These are phyloP conservation scores for Penaeus japonicus DNA, from an alignment of 1,140 invertebrate genomes.

Conservation along the genomic window DNA sequence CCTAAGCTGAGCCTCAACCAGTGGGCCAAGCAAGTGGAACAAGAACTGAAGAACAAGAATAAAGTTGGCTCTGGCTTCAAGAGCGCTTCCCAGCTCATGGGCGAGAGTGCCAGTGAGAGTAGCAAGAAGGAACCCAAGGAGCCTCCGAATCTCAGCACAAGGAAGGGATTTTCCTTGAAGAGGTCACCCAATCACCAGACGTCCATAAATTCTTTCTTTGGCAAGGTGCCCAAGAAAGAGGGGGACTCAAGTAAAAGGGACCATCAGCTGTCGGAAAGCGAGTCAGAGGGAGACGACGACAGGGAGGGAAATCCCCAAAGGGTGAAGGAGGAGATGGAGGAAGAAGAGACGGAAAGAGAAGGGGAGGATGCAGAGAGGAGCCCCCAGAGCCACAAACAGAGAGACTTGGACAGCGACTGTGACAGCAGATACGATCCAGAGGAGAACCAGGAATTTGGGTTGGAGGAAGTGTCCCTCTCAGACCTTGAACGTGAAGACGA, in stretches of 20 bases:
- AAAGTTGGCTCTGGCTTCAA: not conserved
- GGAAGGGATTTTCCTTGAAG: conserved; percentile 37
- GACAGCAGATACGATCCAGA: conserved; percentile 26
- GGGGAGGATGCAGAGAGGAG: not conserved
- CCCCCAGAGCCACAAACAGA: no score
- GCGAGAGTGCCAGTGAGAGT: not conserved
- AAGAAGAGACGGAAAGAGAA: not conserved
- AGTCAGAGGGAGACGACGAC: not conserved
- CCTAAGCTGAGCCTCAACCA: conserved; percentile 19
- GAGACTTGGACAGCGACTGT: no score
- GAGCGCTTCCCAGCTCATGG: conserved; percentile 17
- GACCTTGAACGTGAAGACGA: conserved; percentile 18
- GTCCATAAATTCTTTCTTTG: conserved; percentile 25
- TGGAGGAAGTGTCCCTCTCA: conserved; percentile 26
- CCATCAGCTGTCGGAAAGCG: conserved; percentile 39
- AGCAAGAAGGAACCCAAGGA: not conserved
- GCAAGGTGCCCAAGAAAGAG: not conserved
- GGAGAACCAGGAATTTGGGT: conserved; percentile 31
- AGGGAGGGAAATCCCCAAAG: no score
- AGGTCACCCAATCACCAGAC: conserved; percentile 38
- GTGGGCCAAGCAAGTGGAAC: conserved; percentile 31
- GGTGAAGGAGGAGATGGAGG: not conserved
- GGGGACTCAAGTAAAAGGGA: not conserved
- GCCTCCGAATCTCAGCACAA: not conserved
- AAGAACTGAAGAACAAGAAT: conserved; percentile 21